phyloP scores from a whole-genome alignment of 1,140 invertebrate species.

The Drosophila pseudoobscura region DNA sequence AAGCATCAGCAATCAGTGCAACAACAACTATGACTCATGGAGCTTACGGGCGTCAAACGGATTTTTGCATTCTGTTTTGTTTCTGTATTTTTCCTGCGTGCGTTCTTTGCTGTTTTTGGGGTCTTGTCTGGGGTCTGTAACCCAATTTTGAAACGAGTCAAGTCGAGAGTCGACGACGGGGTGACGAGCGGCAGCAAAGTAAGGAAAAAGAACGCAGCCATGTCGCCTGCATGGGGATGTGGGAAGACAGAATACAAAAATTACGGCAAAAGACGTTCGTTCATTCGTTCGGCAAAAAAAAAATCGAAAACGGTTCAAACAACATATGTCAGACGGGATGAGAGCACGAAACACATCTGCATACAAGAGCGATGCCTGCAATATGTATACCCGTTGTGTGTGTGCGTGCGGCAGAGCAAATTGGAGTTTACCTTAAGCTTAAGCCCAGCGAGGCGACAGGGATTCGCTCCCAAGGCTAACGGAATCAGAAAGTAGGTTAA shows the following conservation, averaged over 20 bases:
- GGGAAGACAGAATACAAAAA: constrained; percentile 72
- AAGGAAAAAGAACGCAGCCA: constrained; percentile 36
- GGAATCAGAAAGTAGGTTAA: constrained; percentile 48
- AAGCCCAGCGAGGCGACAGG: constrained; percentile 28
- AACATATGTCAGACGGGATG: constrained; percentile 65
- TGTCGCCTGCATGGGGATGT: constrained; percentile 35
- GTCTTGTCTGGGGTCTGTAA: constrained; percentile 62
- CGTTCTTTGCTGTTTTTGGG: constrained; percentile 42
- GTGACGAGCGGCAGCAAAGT: constrained; percentile 29
- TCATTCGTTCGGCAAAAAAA: constrained; percentile 18
- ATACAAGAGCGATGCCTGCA: constrained; percentile 45
- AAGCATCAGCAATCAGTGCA: constrained; percentile 66
- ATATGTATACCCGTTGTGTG: constrained; percentile 6
- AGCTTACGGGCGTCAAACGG: constrained; percentile 75
- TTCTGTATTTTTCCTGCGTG: constrained; percentile 34
- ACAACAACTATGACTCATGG: constrained; percentile 61
- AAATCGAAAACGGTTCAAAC: constrained; percentile 78
- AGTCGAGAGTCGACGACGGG: constrained; percentile 30
- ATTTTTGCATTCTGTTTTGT: constrained; percentile 68
- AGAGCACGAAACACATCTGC: constrained; percentile 40
- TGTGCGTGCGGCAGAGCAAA: constrained; percentile 28
- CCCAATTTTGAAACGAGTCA: constrained; percentile 77
- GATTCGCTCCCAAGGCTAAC: constrained; percentile 34
- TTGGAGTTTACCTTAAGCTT: constrained; percentile 50
- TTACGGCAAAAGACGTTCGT: constrained; percentile 67